phyloP scores from a whole-genome alignment of 2,113 vertebrate species.

The Plestiodon gilberti region DNA sequence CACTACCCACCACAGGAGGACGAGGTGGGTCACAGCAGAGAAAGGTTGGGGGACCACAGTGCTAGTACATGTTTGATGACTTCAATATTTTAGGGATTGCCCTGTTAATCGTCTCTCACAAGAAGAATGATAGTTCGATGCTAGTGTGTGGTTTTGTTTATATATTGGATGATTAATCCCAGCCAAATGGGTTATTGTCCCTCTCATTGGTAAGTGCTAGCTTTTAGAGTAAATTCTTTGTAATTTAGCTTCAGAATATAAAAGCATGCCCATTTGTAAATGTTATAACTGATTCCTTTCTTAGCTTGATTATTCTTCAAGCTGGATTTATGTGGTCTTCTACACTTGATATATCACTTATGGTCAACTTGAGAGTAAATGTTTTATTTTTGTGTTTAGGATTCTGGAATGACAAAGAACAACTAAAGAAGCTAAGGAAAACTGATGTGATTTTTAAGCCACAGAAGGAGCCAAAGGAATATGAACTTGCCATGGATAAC shows the following conservation, averaged over 20 bases:
- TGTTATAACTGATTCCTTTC: conserved; percentile 26
- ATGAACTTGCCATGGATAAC: conserved; percentile 78
- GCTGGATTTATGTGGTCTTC: not conserved
- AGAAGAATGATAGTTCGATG: not conserved
- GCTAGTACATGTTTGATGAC: not conserved
- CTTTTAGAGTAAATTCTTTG: conserved; percentile 53
- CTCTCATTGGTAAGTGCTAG: conserved; percentile 43
- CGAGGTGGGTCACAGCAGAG: too few relatives aligned
- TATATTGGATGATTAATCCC: conserved; percentile 15
- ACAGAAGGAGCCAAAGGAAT: conserved; percentile 70
- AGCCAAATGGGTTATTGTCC: conserved; percentile 47
- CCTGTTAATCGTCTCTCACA: not conserved
- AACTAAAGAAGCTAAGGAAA: conserved; percentile 86
- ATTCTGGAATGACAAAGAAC: conserved; percentile 88
- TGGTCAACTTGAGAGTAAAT: conserved; percentile 32
- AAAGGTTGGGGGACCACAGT: too few relatives aligned
- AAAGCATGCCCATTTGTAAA: conserved; percentile 52
- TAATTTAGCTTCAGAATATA: conserved; percentile 51
- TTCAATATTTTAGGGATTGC: not conserved
- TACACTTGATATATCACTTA: conserved; percentile 41
- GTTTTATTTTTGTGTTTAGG: conserved; percentile 75
- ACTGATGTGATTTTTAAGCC: conserved; percentile 84
- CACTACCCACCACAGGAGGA: too few relatives aligned
- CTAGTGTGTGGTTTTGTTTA: conserved; percentile 3
- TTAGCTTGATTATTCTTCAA: conserved; percentile 49